These are phyloP conservation scores for Atherix ibis DNA, from an alignment of 2,888 invertebrate species.

Conservation along the genomic window DNA sequence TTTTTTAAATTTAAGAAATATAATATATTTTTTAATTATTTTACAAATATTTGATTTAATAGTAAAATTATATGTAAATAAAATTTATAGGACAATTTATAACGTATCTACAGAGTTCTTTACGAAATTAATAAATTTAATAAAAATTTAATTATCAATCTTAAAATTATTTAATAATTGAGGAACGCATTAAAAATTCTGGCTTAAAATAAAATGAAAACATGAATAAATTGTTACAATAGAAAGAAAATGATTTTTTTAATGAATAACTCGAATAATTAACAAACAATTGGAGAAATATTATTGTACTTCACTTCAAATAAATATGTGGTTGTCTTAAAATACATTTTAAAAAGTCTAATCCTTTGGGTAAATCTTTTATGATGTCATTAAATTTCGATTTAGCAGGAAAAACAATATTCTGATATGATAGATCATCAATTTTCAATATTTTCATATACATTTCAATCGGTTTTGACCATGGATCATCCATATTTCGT, in stretches of 20 bases:
- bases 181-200: no score
- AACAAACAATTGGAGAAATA: neutral
- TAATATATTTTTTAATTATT: no score
- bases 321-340: conserved; percentile 5
- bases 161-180: no score
- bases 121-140: no score
- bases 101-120: no score
- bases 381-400: conserved; percentile 6
- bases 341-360: conserved; percentile 6
- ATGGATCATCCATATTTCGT: no score
- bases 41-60: no score
- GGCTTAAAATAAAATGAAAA: no score
- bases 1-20: no score
- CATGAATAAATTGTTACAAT: neutral
- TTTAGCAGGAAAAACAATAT: conserved; percentile 6
- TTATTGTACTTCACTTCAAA: conserved; percentile 5
- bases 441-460: conserved; percentile 4
- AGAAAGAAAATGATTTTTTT: neutral
- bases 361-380: conserved; percentile 2
- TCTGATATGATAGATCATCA: conserved; percentile 5
- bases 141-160: no score
- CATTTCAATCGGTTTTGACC: conserved; percentile 3
- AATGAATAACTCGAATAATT: neutral
- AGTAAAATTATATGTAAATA: no score
- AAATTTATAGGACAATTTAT: no score